These are phyloP conservation scores for Apis cerana DNA, from an alignment of 1,140 invertebrate genomes.

Conservation along the genomic window DNA sequence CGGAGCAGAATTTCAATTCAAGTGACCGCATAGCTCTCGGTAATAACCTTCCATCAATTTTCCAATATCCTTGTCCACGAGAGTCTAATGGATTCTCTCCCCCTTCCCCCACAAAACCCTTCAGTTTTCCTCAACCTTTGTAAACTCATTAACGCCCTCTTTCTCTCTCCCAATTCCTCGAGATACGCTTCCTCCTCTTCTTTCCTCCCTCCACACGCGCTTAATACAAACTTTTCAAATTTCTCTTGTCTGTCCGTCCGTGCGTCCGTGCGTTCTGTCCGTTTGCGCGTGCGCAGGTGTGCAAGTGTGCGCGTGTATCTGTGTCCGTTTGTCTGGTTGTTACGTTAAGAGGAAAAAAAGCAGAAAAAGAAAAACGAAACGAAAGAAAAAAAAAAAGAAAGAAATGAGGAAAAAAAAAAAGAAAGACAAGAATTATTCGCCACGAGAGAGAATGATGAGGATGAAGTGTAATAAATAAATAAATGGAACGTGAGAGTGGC, in stretches of 20 bases:
- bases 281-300: slow-evolving; percentile 39
- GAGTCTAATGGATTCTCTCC: slow-evolving; percentile 21
- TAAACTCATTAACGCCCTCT: slow-evolving; percentile 50
- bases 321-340: slow-evolving; percentile 57
- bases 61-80: slow-evolving; percentile 20
- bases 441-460: slow-evolving; percentile 51
- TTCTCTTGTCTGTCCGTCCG: slow-evolving; percentile 31
- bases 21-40: slow-evolving; percentile 24
- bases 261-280: slow-evolving; percentile 43
- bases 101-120: slow-evolving; percentile 1
- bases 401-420: slow-evolving; percentile 8
- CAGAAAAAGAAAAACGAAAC: slow-evolving; percentile 5
- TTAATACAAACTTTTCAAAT: background rate
- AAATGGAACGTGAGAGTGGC: slow-evolving; percentile 62
- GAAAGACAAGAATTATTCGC: slow-evolving; percentile 38
- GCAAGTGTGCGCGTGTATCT: slow-evolving; percentile 30
- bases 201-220: slow-evolving; percentile 27
- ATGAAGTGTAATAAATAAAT: slow-evolving; percentile 56
- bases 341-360: slow-evolving; percentile 29
- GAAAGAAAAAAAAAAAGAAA: slow-evolving; percentile 4
- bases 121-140: slow-evolving; percentile 22
- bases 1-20: slow-evolving; percentile 11
- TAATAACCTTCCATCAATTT: slow-evolving; percentile 22
- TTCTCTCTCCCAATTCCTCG: slow-evolving; percentile 4
- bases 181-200: slow-evolving; percentile 12